Percentiles rank a stretch among this genome's conserved stretches.
phyloP scores from a whole-genome alignment of 2,113 vertebrate genomes.

The Larimichthys crocea region DNA sequence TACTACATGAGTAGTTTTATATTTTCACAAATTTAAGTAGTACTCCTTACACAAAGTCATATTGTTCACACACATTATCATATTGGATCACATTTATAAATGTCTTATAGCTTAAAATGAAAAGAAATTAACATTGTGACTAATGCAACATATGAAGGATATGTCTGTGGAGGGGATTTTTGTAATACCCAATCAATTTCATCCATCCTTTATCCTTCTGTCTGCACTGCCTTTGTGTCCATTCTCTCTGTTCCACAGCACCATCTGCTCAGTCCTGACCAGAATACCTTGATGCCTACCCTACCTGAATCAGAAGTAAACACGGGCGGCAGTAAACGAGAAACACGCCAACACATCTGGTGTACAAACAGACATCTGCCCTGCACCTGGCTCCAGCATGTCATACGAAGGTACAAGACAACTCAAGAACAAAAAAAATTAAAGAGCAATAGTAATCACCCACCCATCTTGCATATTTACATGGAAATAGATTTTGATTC shows the following conservation, averaged over 20 bases:
- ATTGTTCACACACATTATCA: background rate
- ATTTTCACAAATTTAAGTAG: background rate
- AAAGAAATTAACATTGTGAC: background rate
- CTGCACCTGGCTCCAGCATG: background rate
- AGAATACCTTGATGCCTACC: constrained; percentile 10
- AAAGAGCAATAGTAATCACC: background rate
- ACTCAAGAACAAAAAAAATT: background rate
- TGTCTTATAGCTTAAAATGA: background rate
- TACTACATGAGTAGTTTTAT: too few species aligned
- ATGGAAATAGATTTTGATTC: background rate
- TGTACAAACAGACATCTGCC: background rate
- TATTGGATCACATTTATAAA: background rate
- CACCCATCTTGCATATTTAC: background rate
- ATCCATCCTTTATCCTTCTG: background rate
- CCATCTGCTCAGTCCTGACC: constrained; percentile 24
- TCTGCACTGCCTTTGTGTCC: constrained; percentile 8
- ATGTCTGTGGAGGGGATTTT: background rate
- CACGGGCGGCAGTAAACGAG: background rate
- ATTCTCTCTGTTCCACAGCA: background rate
- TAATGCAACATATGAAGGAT: background rate
- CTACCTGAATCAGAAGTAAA: constrained; percentile 27
- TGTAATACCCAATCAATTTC: background rate
- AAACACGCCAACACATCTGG: constrained; percentile 13
- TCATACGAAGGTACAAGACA: background rate
- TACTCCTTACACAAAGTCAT: background rate